Base-by-base conservation (phyloP, 1,140 invertebrate species). In the Tetramorium alpestre region DNA sequence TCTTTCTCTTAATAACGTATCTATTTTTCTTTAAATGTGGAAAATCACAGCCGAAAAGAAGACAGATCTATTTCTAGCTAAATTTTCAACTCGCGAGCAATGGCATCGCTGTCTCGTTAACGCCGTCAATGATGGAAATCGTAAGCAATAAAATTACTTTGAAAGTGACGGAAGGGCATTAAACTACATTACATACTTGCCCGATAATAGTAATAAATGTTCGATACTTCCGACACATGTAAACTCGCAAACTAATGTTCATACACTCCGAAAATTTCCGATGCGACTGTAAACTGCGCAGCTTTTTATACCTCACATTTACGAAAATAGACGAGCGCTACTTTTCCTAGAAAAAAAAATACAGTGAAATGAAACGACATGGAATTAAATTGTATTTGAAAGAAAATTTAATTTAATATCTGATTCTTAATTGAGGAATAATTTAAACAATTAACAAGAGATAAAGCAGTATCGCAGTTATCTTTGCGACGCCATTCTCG, bases 121-220 rank as follows among this genome's bases (percentile, higher is more conserved):
- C 65, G 41, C n/a, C 38, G 41, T 38, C 60, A 18, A 25, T 67
- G 25, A 3, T n/a, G 47, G 7, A 69, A 54, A 54, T 81, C 33
- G n/a, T 67, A 51, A 72, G 49, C 18, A 22, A 77, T 44, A 60
- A 85, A 80, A 89, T 87, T 65, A 73, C 76, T 87, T 85, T 16
- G 25, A 91, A 92, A 92, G 82, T 87, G 91, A 91, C 88, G 72
- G 87, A 93, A 92, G 86, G 88, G 89, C 88, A 91, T 89, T 87
- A 85, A 70, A 51, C 69, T 33, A 33, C 38, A 33, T 88, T 87
- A 70, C 25, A 56, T 56, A 38, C 11, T 25, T 56, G 33, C 16
- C 38, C 38, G 18, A 86, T 88, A 86, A 88, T 80, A 88, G 25
- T 78, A 44, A 62, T 67, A 60, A 89, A 78, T 51, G 22, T 44